These are phyloP conservation scores for Chloroceryle aenea DNA, from an alignment of 2,113 vertebrate genomes.

Conservation along the genomic window DNA sequence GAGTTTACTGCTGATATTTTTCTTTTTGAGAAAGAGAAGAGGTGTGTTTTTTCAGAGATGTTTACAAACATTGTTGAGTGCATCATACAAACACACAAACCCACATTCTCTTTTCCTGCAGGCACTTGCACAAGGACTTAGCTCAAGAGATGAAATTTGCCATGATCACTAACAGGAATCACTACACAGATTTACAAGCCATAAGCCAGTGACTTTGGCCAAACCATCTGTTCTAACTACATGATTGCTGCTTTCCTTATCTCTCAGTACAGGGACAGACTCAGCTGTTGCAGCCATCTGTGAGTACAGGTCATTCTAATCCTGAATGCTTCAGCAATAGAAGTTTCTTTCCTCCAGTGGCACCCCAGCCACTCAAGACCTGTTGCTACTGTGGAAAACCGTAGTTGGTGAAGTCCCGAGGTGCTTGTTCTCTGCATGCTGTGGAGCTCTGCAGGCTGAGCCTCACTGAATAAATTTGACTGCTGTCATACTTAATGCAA, in stretches of 20 bases:
- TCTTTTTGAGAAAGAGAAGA: background rate
- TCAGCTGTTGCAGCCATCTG: background rate
- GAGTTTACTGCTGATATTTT: background rate
- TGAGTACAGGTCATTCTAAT: background rate
- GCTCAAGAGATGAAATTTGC: background rate
- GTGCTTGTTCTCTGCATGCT: background rate
- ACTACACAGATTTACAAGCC: background rate
- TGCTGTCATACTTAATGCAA: background rate
- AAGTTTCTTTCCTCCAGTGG: background rate
- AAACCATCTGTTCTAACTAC: background rate
- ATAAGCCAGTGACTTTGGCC: background rate
- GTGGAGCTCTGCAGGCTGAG: background rate
- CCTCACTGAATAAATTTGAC: background rate
- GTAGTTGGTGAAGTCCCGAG: background rate
- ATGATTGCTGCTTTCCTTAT: background rate
- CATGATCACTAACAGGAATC: background rate
- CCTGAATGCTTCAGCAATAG: background rate
- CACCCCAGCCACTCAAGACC: background rate
- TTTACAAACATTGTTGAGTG: background rate
- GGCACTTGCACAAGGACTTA: background rate
- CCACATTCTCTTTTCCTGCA: background rate
- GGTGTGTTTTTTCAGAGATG: background rate
- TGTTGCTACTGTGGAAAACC: background rate
- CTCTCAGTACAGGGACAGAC: background rate
- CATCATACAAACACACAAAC: background rate